Conservation (phyloP, 2,113 vertebrate species). For the Epinephelus lanceolatus region DNA sequence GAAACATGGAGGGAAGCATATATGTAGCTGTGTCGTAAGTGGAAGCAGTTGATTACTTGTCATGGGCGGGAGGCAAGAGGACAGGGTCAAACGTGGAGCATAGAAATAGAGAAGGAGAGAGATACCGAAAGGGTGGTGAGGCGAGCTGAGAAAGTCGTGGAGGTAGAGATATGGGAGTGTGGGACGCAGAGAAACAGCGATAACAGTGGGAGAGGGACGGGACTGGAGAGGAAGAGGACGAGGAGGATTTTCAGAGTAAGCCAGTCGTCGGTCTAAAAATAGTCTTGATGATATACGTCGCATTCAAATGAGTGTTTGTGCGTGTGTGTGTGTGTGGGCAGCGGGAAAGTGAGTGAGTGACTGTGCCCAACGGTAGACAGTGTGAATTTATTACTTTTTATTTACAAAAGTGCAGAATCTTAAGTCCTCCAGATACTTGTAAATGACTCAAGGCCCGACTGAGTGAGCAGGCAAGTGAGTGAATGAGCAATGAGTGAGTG, state of each 20-base stretch:
- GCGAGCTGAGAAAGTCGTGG: conserved; percentile 2
- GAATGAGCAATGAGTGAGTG: conserved; percentile 11
- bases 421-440: conserved; percentile 30
- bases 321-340: conserved; percentile 4
- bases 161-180: conserved; percentile 8
- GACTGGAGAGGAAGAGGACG: conserved; percentile 22
- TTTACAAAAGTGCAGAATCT: conserved; percentile 67
- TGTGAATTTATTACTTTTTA: conserved; percentile 62
- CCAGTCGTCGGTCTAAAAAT: conserved; percentile 69
- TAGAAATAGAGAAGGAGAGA: conserved; percentile 11
- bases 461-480: no score
- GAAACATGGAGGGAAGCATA: not conserved
- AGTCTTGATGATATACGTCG: conserved; percentile 55
- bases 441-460: no score
- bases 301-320: conserved; percentile 52
- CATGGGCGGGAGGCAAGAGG: conserved; percentile 16
- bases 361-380: conserved; percentile 44
- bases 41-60: conserved; percentile 48
- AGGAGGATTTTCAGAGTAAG: conserved; percentile 45
- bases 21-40: conserved; percentile 45
- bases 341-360: conserved; percentile 26
- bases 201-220: conserved; percentile 24
- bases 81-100: conserved; percentile 28
- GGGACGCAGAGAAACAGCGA: conserved; percentile 30
- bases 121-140: not conserved